Percentiles rank a stretch among this genome's conserved stretches.
phyloP scores from a whole-genome alignment of 1,140 invertebrate genomes.

The Drosophila sucinea region DNA sequence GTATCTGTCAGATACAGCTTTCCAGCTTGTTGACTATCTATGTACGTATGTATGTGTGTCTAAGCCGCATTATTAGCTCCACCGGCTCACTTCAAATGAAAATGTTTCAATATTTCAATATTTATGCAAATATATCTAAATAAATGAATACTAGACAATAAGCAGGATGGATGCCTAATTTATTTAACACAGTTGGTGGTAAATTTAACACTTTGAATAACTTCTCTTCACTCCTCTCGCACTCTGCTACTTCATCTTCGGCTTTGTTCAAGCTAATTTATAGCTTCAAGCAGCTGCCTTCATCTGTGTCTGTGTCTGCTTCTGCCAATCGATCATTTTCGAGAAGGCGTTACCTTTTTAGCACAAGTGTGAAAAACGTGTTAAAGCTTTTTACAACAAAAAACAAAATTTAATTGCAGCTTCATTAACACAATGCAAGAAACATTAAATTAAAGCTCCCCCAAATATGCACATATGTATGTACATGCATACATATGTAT shows the following conservation, averaged over 20 bases:
- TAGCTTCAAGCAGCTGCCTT: slow-evolving; percentile 34
- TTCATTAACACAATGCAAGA: slow-evolving; percentile 46
- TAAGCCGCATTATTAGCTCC: slow-evolving; percentile 40
- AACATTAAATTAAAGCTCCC: slow-evolving; percentile 61
- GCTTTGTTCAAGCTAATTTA: slow-evolving; percentile 34
- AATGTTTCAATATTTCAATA: slow-evolving; percentile 49
- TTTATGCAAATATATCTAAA: slow-evolving; percentile 73
- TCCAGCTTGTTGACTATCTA: slow-evolving; percentile 45
- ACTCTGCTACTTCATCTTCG: slow-evolving; percentile 12
- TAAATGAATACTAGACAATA: slow-evolving; percentile 43
- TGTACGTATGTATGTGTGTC: neutral
- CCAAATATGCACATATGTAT: neutral
- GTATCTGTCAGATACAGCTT: slow-evolving; percentile 61
- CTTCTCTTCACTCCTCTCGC: slow-evolving; percentile 18
- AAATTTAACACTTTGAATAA: slow-evolving; percentile 61
- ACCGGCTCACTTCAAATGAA: slow-evolving; percentile 62
- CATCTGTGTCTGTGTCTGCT: slow-evolving; percentile 8
- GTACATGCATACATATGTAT: too few species aligned
- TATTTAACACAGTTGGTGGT: slow-evolving; percentile 76
- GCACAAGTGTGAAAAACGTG: slow-evolving; percentile 55
- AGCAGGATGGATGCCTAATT: slow-evolving; percentile 58
- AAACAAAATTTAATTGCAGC: slow-evolving; percentile 21
- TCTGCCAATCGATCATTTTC: slow-evolving; percentile 60
- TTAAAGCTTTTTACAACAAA: slow-evolving; percentile 7
- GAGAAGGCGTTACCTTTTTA: slow-evolving; percentile 46